Evolutionary conservation across 2,797 vertebrate genomes (phyloP).

Genomic region (Sebastes miniatus): DNA sequence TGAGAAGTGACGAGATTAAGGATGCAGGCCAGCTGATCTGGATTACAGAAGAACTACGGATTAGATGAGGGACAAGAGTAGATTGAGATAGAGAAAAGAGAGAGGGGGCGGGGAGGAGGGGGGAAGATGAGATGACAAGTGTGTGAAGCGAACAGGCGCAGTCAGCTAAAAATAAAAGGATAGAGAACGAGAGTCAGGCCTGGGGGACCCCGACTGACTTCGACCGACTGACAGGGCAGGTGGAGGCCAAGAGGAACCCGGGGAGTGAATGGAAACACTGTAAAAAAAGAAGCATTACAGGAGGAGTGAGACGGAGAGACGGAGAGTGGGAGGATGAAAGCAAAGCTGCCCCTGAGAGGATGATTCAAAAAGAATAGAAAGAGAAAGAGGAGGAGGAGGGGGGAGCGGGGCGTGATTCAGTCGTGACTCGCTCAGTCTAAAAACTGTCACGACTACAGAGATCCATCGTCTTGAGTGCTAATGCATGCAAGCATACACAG

Average conservation of each 20-base stretch:
- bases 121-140: slow-evolving; percentile 51
- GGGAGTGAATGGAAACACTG: slow-evolving; percentile 53
- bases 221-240: slow-evolving; percentile 63
- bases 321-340: slow-evolving; percentile 63
- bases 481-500: slow-evolving; percentile 32
- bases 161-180: slow-evolving; percentile 68
- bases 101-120: not conserved
- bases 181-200: slow-evolving; percentile 50
- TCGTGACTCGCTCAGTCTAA: slow-evolving; percentile 68
- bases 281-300: slow-evolving; percentile 46
- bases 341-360: slow-evolving; percentile 66
- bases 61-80: slow-evolving; percentile 76
- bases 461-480: slow-evolving; percentile 43
- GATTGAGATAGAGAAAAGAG: slow-evolving; percentile 46
- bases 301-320: slow-evolving; percentile 42
- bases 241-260: slow-evolving; percentile 61
- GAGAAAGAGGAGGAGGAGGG: slow-evolving; percentile 27
- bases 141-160: slow-evolving; percentile 39
- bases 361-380: slow-evolving; percentile 64
- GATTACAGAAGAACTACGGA: slow-evolving; percentile 79
- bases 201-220: slow-evolving; percentile 63
- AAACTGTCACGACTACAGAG: slow-evolving; percentile 70
- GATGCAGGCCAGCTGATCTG: slow-evolving; percentile 77
- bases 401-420: slow-evolving; percentile 56
- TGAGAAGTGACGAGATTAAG: slow-evolving; percentile 82